These are phyloP conservation scores for Patella ulyssiponensis DNA, from an alignment of 2,888 invertebrate species.

Conservation along the genomic window DNA sequence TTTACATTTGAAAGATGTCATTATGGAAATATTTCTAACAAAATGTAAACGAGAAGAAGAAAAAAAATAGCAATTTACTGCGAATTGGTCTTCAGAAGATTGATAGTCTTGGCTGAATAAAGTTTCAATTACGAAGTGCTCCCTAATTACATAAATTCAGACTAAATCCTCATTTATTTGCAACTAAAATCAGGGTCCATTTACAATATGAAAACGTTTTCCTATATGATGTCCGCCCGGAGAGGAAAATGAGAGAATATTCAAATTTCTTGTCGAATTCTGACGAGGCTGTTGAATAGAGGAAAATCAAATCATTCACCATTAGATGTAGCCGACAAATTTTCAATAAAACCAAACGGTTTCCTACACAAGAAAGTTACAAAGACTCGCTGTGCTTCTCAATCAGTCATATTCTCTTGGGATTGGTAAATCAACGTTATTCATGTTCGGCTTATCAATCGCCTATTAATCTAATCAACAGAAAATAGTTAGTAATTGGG, in stretches of 20 bases:
- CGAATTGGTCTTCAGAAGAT: background rate
- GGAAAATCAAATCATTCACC: constrained; percentile 3
- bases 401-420: constrained; percentile 5
- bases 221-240: background rate
- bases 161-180: background rate
- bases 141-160: constrained; percentile 1
- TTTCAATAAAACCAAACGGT: constrained; percentile 2
- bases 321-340: constrained; percentile 3
- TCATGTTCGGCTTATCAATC: background rate
- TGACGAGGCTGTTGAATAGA: background rate
- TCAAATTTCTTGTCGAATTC: background rate
- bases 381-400: background rate
- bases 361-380: background rate
- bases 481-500: constrained; percentile 1
- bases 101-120: background rate
- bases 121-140: background rate
- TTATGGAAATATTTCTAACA: no score
- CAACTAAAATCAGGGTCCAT: background rate
- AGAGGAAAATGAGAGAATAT: background rate
- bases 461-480: constrained; percentile 4
- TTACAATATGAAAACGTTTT: constrained; percentile 3
- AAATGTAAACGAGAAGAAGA: no score
- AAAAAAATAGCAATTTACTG: no score
- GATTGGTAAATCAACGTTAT: constrained; percentile 3
- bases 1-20: no score